These are phyloP conservation scores for Anthonomus grandis DNA, from an alignment of 1,140 invertebrate genomes.

Conservation along the genomic window DNA sequence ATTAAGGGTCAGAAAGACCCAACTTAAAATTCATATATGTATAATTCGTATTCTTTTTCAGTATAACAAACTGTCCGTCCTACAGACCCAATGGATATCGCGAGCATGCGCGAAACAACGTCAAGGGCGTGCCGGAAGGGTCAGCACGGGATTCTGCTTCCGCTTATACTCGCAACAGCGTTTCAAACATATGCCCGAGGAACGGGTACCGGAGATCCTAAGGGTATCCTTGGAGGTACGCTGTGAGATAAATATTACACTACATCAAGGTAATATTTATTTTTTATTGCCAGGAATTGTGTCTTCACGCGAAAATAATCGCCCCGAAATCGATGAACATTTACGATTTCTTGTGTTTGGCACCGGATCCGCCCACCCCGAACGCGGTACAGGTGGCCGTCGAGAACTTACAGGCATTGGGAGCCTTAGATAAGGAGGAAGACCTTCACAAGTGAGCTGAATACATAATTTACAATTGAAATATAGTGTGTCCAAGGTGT, in stretches of 20 bases:
- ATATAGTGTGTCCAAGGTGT: no score
- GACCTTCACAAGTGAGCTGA: slow-evolving; percentile 61
- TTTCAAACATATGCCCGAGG: slow-evolving; percentile 62
- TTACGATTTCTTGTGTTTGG: slow-evolving; percentile 75
- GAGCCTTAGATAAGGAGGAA: slow-evolving; percentile 73
- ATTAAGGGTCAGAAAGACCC: no score
- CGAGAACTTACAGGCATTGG: slow-evolving; percentile 62
- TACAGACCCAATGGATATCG: slow-evolving; percentile 74
- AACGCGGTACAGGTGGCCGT: slow-evolving; percentile 74
- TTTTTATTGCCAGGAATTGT: slow-evolving; percentile 70
- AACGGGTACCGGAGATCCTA: slow-evolving; percentile 74
- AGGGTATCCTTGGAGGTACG: slow-evolving; percentile 59
- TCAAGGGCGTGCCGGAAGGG: slow-evolving; percentile 79
- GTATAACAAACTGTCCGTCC: slow-evolving; percentile 59
- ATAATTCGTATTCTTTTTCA: slow-evolving; percentile 18
- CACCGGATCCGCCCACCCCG: slow-evolving; percentile 81
- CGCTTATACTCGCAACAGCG: slow-evolving; percentile 71
- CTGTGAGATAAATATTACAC: neutral
- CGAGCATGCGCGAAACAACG: slow-evolving; percentile 74
- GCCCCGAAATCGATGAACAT: slow-evolving; percentile 74
- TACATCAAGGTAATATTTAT: neutral
- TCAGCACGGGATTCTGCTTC: slow-evolving; percentile 76
- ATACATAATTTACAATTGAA: no score
- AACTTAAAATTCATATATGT: no score
- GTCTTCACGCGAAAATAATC: slow-evolving; percentile 80